Evolutionary conservation across 2,113 vertebrate species (phyloP), one percentile per base, ranked within the genome.

Genomic region (Gymnogyps californianus): DNA sequence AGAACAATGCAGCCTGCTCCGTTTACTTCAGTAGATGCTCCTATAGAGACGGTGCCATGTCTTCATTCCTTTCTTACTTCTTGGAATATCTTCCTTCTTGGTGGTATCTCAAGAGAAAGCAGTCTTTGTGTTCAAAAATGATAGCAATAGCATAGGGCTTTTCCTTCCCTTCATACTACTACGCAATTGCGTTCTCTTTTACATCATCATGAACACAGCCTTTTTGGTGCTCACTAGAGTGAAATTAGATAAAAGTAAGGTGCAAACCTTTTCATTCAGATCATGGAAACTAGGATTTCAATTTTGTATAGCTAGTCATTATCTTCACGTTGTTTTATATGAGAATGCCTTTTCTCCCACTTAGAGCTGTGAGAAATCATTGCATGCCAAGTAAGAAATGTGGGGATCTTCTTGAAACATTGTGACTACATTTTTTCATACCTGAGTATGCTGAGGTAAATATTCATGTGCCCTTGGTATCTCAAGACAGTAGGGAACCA

Each of bases 191-290:
- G 7, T 76, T 77, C 10, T 26, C 6, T 71, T 77, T 80, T 40
- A 47, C 0, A 0, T 31, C 52, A 57, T 15, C 34, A 83, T 38
- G 32, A 74, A n/a, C 10, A 25, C 34, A 75, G 29, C 4, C 22
- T 2, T 86, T 69, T 31, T 36, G 61, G 29, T 49, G 22, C 22
- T 83, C 15, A 40, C 16, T 22, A 57, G 21, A 83, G 7, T 85
- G 42, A 78, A 79, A 86, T 49, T 61, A 42, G 16, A 38, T 70
- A 18, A 40, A 88, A 51, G 14, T 49, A 47, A 59, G 8, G 6
- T n/a, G 11, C 49, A 76, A n/a, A 49, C 1, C 6, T 55, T 94
- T 82, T 89, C 21, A 67, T 52, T 93, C 38, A 75, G 22, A 46
- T 49, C 9, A 40, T 64, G 44, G 12, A 92, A 88, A 58, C 4